Conservation (phyloP, 2,113 vertebrate genomes). For the Phrynocephalus versicolor region DNA sequence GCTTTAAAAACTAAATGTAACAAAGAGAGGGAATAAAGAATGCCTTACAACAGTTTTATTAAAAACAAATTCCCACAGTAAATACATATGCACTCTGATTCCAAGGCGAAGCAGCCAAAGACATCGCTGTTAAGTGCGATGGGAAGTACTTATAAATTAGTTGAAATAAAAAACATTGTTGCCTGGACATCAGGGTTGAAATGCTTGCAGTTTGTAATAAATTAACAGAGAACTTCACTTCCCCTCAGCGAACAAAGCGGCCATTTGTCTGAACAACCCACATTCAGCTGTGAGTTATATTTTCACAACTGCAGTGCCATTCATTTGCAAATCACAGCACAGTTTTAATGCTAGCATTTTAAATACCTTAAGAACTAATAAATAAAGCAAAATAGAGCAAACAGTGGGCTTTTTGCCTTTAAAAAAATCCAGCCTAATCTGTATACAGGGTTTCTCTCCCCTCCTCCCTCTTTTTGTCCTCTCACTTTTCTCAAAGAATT, state of each 20-base stretch:
- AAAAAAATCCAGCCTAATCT: constrained; percentile 82
- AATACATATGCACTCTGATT: constrained; percentile 81
- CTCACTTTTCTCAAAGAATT: constrained; percentile 69
- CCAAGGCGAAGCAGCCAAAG: constrained; percentile 77
- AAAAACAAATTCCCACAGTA: constrained; percentile 90
- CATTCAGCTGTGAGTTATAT: constrained; percentile 92
- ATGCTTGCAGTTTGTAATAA: constrained; percentile 94
- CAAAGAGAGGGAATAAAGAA: constrained; percentile 83
- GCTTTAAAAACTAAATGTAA: constrained; percentile 73
- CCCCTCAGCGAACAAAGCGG: constrained; percentile 82
- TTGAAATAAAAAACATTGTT: constrained; percentile 90
- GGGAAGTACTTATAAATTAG: constrained; percentile 87
- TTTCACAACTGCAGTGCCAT: constrained; percentile 93
- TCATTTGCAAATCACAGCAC: constrained; percentile 95
- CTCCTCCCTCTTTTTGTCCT: constrained; percentile 64
- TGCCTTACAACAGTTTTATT: constrained; percentile 83
- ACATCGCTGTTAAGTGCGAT: constrained; percentile 82
- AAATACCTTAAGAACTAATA: constrained; percentile 92
- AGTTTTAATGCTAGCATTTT: constrained; percentile 90
- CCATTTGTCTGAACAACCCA: constrained; percentile 89
- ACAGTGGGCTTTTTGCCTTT: constrained; percentile 84
- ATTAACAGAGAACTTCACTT: constrained; percentile 89
- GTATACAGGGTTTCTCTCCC: constrained; percentile 66
- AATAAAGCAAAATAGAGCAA: constrained; percentile 88
- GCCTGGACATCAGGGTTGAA: constrained; percentile 93